A percentile compares a stretch with the other conserved stretches of the same genome.
Evolutionary conservation across 2,888 invertebrate species (phyloP).

Genomic region (Aporophyla nigra): DNA sequence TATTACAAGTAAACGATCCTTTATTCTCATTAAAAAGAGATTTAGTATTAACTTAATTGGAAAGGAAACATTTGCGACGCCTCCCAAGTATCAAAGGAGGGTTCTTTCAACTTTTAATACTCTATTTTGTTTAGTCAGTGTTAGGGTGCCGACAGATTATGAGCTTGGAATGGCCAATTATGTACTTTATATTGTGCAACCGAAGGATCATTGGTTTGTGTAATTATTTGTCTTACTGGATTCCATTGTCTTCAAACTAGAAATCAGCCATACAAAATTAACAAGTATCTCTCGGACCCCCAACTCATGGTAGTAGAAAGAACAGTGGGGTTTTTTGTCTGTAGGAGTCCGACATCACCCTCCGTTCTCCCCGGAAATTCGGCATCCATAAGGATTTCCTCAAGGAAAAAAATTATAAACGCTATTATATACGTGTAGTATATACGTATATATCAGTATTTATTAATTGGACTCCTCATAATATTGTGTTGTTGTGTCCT

Average conservation of each 20-base stretch:
- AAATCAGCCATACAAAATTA: too few relatives aligned
- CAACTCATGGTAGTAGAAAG: too few relatives aligned
- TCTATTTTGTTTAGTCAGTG: constrained; percentile 13
- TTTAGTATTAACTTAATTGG: constrained; percentile 17
- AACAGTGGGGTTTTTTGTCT: too few relatives aligned
- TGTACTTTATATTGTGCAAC: neutral
- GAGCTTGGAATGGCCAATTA: neutral
- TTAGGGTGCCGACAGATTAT: neutral
- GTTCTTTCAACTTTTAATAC: constrained; percentile 22
- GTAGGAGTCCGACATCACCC: too few relatives aligned
- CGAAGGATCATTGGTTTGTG: neutral
- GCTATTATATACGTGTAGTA: too few relatives aligned
- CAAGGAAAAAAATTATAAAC: too few relatives aligned
- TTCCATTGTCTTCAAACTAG: too few relatives aligned
- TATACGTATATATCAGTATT: neutral
- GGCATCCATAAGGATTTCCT: too few relatives aligned
- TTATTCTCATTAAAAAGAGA: constrained; percentile 1
- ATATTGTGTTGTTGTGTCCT: neutral
- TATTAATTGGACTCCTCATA: neutral
- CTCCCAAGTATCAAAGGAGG: constrained; percentile 8
- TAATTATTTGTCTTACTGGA: too few relatives aligned
- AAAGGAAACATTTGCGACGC: constrained; percentile 18
- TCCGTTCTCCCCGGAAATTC: too few relatives aligned
- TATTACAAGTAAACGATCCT: constrained; percentile 15
- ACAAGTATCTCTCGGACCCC: too few relatives aligned